Evolutionary conservation across 2,113 vertebrate species (phyloP), one percentile per base, ranked within the genome.

Genomic region (Tylochromis polylepis): DNA sequence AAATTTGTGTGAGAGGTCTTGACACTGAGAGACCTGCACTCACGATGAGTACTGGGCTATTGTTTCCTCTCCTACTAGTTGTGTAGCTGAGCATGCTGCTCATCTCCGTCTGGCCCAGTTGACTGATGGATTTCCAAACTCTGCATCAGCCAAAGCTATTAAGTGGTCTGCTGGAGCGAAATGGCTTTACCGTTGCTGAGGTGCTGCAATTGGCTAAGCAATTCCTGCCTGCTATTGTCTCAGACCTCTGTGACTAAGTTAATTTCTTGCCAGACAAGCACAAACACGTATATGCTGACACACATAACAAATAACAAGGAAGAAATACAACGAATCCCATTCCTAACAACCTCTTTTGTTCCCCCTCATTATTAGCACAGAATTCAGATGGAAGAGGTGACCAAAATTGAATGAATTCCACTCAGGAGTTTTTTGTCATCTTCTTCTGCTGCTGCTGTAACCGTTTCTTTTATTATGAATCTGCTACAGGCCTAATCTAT

Each of bases 81-180:
- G 56, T 89, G 81, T 65, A 84, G 82, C 88, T 70, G 70, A 91
- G 88, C 90, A 58, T 41, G 79, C 91, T 72, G 85, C 88, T 94
- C 90, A 87, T 94, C 88, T 93, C 85, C 56, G 67, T 90, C 87
- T 89, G 92, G 91, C 82, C 84, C 79, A 15, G 83, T 86, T 90
- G 88, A 95, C 94, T 92, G 91, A 93, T 88, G 92, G 92, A 93
- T 95, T 94, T 94, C 85, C 90, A 93, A 93, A 92, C 85, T 89
- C 85, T 87, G 93, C 88, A 90, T 95, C 89, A 82, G 92, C 91
- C 93, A 88, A 92, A 91, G 93, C 92, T 94, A 95, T 96, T 95
- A 95, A 95, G 93, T 92, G 94, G 92, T 93, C 92, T 93, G 93
- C 93, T 95, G 94, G 93, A 96, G 95, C 90, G 89, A 95, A 95